phyloP scores from a whole-genome alignment of 2,888 invertebrate genomes.

The Calliphora vomitoria region DNA sequence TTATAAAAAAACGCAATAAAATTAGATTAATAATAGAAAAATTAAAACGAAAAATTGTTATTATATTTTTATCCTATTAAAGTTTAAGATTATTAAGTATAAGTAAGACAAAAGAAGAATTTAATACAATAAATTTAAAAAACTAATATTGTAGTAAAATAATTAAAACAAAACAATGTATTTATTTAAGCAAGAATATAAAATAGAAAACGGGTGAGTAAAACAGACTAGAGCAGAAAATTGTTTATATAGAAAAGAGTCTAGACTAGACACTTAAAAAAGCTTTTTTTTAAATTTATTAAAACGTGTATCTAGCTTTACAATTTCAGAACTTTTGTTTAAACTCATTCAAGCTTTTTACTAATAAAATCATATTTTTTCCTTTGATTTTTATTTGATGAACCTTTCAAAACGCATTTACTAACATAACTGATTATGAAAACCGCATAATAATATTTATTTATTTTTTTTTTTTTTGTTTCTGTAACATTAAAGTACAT shows the following conservation, averaged over 20 bases:
- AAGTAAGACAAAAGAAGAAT: conserved; percentile 38
- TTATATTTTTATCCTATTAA: conserved; percentile 61
- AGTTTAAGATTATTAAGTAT: conserved; percentile 41
- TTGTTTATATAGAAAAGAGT: no score
- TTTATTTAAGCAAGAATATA: no score
- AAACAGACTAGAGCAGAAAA: no score
- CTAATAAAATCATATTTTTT: no score
- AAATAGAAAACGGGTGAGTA: no score
- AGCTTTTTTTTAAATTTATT: no score
- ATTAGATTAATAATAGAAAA: not conserved
- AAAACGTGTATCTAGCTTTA: no score
- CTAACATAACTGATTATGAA: not conserved
- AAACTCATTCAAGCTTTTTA: no score
- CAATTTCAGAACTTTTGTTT: no score
- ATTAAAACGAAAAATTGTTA: conserved; percentile 28
- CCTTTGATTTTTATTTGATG: no score
- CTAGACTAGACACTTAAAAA: no score
- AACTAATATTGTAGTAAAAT: not conserved
- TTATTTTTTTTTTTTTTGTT: no score
- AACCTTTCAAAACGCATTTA: not conserved
- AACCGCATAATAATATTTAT: not conserved
- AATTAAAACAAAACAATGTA: not conserved
- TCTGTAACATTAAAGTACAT: conserved; percentile 20
- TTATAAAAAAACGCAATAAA: not conserved
- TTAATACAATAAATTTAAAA: conserved; percentile 46